These are phyloP conservation scores for Adelognathus sp. DNA, from an alignment of 2,888 invertebrate species.

Conservation along the genomic window DNA sequence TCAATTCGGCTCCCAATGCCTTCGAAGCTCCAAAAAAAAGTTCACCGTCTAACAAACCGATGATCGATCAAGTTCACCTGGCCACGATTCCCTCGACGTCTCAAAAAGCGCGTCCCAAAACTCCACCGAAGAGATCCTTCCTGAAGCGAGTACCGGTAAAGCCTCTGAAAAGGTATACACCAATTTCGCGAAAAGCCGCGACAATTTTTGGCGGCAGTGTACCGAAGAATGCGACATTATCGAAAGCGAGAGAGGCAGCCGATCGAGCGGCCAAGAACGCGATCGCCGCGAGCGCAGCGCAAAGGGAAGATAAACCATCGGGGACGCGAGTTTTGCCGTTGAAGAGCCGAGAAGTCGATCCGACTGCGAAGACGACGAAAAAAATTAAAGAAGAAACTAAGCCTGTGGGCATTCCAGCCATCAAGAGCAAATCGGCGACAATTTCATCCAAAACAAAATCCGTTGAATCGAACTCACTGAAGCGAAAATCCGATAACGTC, in stretches of 20 bases:
- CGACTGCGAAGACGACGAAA: not conserved
- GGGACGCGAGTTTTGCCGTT: not conserved
- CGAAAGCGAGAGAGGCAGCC: constrained; percentile 61
- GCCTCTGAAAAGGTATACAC: constrained; percentile 62
- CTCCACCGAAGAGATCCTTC: constrained; percentile 72
- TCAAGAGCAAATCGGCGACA: constrained; percentile 32
- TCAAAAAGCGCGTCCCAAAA: constrained; percentile 70
- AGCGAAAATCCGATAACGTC: not conserved
- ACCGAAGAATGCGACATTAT: constrained; percentile 58
- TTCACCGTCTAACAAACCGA: not conserved
- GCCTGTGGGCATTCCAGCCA: not conserved
- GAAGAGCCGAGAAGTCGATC: constrained; percentile 4
- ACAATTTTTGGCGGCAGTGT: constrained; percentile 46
- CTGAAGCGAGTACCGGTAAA: constrained; percentile 72
- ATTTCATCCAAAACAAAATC: constrained; percentile 42
- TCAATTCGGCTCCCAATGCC: not conserved
- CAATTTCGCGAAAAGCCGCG: constrained; percentile 58
- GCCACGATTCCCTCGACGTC: not conserved
- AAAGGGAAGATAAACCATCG: not conserved
- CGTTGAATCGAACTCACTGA: constrained; percentile 26
- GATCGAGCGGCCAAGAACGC: constrained; percentile 57
- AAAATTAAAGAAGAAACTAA: constrained; percentile 5
- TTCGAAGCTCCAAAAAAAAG: not conserved
- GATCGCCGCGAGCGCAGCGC: not conserved
- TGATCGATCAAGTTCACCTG: not conserved